These are phyloP conservation scores for Thyatira batis DNA, from an alignment of 2,888 invertebrate species.

Conservation along the genomic window DNA sequence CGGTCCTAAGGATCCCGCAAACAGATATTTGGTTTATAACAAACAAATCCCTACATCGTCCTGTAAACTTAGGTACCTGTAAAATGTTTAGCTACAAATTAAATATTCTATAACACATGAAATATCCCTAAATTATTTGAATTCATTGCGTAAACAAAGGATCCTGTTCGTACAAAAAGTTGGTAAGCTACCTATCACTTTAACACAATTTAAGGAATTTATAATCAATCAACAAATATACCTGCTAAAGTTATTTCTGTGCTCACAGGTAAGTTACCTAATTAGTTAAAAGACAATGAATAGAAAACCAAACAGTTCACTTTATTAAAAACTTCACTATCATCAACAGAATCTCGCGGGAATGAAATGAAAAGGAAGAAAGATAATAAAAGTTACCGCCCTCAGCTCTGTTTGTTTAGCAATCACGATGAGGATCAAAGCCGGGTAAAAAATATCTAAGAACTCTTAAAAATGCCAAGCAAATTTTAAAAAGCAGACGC, in stretches of 20 bases:
- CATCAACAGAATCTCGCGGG: slow-evolving; percentile 24
- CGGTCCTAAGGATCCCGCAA: slow-evolving; percentile 8
- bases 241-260: too few relatives aligned
- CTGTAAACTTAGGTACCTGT: not conserved
- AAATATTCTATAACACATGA: not conserved
- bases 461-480: slow-evolving; percentile 42
- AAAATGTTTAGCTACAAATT: not conserved
- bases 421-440: slow-evolving; percentile 44
- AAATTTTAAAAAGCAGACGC: slow-evolving; percentile 62
- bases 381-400: slow-evolving; percentile 26
- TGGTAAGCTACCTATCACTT: too few relatives aligned
- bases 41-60: not conserved
- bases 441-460: slow-evolving; percentile 41
- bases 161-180: not conserved
- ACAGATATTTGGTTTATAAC: not conserved
- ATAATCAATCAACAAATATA: too few relatives aligned
- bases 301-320: not conserved
- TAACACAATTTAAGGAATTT: too few relatives aligned
- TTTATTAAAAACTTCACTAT: slow-evolving; percentile 16
- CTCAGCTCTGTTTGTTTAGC: slow-evolving; percentile 34
- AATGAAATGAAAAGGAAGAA: slow-evolving; percentile 14
- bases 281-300: not conserved
- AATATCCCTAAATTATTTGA: not conserved
- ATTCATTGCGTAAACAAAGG: not conserved
- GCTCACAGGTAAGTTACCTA: not conserved